Conservation (phyloP, 2,113 vertebrate genomes). For the Chunga burmeisteri region DNA sequence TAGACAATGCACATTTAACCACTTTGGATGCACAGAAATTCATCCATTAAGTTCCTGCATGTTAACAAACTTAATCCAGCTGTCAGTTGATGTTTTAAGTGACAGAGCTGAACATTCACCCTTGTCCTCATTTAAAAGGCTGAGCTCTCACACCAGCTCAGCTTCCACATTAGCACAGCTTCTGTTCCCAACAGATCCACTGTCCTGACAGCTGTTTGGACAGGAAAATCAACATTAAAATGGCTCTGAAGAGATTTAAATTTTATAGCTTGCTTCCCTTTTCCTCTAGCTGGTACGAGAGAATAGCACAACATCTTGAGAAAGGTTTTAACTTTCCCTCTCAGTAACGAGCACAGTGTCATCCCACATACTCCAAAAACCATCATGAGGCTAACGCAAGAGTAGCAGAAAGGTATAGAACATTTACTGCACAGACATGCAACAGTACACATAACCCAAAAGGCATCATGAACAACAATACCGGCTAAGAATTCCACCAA, state of each 20-base stretch:
- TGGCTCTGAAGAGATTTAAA: background rate
- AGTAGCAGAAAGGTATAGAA: background rate
- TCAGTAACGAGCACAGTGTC: background rate
- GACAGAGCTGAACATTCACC: background rate
- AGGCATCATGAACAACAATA: background rate
- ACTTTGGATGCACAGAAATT: background rate
- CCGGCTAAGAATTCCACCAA: background rate
- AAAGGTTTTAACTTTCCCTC: background rate
- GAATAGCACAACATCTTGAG: background rate
- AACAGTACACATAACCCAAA: background rate
- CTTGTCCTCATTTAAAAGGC: background rate
- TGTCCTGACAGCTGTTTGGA: background rate
- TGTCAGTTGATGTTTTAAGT: background rate
- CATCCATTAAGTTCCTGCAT: background rate
- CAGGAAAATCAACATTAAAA: background rate
- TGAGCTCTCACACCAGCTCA: background rate
- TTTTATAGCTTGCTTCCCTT: background rate
- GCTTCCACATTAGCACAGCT: background rate
- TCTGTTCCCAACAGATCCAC: background rate
- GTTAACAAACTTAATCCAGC: background rate
- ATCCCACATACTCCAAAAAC: background rate
- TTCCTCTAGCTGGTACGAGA: background rate
- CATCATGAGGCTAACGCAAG: background rate
- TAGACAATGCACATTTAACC: background rate
- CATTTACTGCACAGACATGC: background rate